Percentiles rank a stretch among this genome's conserved stretches.
Evolutionary conservation across 2,113 vertebrate species (phyloP).

Genomic region (Dipodomys ordii): DNA sequence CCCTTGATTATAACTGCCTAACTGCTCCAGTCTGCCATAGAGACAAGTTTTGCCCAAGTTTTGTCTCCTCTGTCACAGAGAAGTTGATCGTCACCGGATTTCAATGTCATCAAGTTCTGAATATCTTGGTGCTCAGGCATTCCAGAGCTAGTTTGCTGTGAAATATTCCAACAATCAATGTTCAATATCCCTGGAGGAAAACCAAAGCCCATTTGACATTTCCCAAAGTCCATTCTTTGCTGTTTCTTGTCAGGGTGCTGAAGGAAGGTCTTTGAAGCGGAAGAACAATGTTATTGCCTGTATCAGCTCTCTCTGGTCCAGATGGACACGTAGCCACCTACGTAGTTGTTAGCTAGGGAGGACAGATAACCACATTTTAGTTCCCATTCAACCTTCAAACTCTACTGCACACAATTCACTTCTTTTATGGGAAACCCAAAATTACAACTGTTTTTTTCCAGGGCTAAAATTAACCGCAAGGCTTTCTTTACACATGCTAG

Average conservation of each 20-base stretch:
- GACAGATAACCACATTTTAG: not conserved
- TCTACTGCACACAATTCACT: not conserved
- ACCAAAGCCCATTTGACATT: not conserved
- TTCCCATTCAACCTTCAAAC: not conserved
- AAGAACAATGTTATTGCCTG: not conserved
- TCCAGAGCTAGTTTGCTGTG: not conserved
- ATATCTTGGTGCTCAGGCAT: not conserved
- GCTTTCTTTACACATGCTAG: no score
- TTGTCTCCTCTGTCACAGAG: not conserved
- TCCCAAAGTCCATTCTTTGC: not conserved
- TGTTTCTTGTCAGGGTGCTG: not conserved
- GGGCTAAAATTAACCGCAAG: not conserved
- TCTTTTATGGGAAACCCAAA: not conserved
- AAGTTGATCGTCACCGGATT: not conserved
- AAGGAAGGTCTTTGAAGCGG: not conserved
- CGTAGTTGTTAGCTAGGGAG: accelerated
- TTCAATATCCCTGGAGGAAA: not conserved
- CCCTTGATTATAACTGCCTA: not conserved
- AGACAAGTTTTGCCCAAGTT: not conserved
- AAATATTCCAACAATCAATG: not conserved
- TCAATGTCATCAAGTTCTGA: not conserved
- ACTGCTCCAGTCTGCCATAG: not conserved
- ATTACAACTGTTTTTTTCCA: not conserved
- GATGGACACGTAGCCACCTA: not conserved
- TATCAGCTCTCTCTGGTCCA: not conserved